A percentile compares a stretch with the other conserved stretches of the same genome.
These are phyloP conservation scores for Blennius ocellaris DNA, from an alignment of 2,113 vertebrate species.

Conservation along the genomic window DNA sequence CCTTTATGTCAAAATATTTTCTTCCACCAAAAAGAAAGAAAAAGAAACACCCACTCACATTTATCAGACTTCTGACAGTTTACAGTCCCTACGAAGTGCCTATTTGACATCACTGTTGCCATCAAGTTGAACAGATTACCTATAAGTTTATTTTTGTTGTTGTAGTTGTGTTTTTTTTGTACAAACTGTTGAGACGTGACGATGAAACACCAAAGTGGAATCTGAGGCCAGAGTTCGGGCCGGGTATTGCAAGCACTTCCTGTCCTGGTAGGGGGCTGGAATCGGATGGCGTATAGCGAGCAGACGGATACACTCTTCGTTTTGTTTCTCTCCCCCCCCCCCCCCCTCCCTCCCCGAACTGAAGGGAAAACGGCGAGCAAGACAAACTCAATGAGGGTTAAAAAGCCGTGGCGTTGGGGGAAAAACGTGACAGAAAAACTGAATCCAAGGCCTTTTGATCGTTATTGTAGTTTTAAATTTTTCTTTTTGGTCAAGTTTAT, in stretches of 20 bases:
- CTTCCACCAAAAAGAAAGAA: conserved; percentile 49
- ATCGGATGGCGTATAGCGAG: conserved; percentile 4
- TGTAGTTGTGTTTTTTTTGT: neutral
- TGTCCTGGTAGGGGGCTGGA: conserved; percentile 37
- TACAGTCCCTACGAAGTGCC: conserved; percentile 60
- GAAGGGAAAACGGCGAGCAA: conserved; percentile 34
- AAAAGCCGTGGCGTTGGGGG: conserved; percentile 21
- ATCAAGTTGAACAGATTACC: conserved; percentile 30
- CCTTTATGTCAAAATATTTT: conserved; percentile 76
- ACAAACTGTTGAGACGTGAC: conserved; percentile 24
- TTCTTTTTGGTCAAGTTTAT: conserved; percentile 50
- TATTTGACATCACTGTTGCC: conserved; percentile 58
- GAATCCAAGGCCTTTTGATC: conserved; percentile 34
- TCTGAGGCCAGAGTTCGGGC: conserved; percentile 13
- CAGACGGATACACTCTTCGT: conserved; percentile 29
- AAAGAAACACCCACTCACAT: conserved; percentile 52
- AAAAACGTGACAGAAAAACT: conserved; percentile 62
- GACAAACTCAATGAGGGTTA: conserved; percentile 25
- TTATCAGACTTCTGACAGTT: conserved; percentile 57
- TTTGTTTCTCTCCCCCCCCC: no score
- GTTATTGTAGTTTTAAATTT: conserved; percentile 47
- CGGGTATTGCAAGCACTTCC: conserved; percentile 35
- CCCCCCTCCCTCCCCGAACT: neutral
- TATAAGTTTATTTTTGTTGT: conserved; percentile 20
- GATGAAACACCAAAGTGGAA: conserved; percentile 23